Percentiles rank a stretch among this genome's conserved stretches.
phyloP scores from a whole-genome alignment of 1,140 invertebrate species.

The Solenopsis invicta region DNA sequence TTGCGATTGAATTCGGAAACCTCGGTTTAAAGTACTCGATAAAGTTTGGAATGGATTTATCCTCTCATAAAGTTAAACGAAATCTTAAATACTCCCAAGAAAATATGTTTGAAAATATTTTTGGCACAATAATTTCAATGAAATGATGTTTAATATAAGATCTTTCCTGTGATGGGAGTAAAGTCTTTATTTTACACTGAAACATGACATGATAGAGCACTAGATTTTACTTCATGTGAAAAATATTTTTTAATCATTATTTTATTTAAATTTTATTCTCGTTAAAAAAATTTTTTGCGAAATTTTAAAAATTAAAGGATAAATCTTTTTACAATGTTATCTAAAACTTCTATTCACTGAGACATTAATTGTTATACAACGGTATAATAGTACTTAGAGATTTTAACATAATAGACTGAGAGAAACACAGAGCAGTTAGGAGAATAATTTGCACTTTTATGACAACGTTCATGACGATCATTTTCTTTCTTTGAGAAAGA shows the following conservation, averaged over 20 bases:
- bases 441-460: constrained; percentile 6
- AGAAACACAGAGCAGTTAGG: background rate
- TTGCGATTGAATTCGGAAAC: constrained; percentile 98
- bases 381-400: constrained; percentile 7
- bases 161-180: background rate
- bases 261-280: background rate
- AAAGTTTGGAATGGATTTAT: constrained; percentile 3
- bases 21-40: constrained; percentile 91
- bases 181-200: background rate
- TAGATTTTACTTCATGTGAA: background rate
- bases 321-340: background rate
- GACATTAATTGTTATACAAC: background rate
- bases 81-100: background rate
- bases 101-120: background rate
- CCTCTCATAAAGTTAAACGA: background rate
- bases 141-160: constrained; percentile 5
- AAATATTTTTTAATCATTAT: constrained; percentile 8
- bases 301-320: background rate
- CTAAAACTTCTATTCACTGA: background rate
- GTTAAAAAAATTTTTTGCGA: background rate
- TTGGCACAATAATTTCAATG: background rate
- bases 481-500: constrained; percentile 12
- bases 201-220: background rate
- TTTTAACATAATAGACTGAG: constrained; percentile 26
- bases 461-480: constrained; percentile 3